phyloP scores from a whole-genome alignment of 1,140 invertebrate genomes.

The Eriosoma lanigerum region DNA sequence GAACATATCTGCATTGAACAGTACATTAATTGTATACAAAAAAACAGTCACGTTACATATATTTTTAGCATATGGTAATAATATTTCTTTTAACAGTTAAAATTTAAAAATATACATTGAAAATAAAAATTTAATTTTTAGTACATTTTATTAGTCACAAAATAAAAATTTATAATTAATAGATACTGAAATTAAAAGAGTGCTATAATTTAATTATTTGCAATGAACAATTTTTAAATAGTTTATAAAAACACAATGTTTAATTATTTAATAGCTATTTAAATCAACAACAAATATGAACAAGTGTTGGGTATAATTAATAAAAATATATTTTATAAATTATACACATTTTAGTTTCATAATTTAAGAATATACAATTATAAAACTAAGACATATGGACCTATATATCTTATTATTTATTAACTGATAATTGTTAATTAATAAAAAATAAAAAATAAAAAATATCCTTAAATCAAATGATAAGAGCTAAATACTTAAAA shows the following conservation, averaged over 20 bases:
- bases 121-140: background rate
- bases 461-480: background rate
- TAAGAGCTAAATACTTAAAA: too few species aligned
- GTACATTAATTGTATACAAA: background rate
- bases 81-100: constrained; percentile 7
- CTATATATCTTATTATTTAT: background rate
- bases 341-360: background rate
- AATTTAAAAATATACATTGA: background rate
- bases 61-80: background rate
- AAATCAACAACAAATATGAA: constrained; percentile 1
- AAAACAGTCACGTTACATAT: background rate
- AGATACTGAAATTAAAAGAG: too few species aligned
- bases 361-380: background rate
- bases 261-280: background rate
- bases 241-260: too few species aligned
- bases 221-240: background rate
- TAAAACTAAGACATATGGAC: background rate
- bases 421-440: background rate
- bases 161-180: too few species aligned
- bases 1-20: background rate
- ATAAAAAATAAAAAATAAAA: too few species aligned
- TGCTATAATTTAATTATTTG: background rate
- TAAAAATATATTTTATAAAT: background rate
- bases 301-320: background rate
- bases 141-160: too few species aligned